phyloP scores from a whole-genome alignment of 2,797 vertebrate genomes.

The Naso thynnoides region DNA sequence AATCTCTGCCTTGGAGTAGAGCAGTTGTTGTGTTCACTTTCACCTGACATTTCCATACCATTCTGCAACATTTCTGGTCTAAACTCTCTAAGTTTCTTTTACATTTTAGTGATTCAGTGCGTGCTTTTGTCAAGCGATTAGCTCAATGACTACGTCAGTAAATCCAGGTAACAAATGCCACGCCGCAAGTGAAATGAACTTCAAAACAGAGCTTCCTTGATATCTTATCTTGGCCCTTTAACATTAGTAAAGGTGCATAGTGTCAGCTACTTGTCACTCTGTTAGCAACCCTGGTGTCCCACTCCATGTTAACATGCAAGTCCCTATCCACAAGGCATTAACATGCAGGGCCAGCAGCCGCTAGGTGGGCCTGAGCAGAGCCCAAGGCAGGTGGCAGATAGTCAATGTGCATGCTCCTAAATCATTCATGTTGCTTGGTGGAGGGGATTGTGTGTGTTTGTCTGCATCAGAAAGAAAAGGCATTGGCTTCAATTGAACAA shows the following conservation, averaged over 20 bases:
- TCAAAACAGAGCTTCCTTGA: constrained; percentile 39
- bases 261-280: constrained; percentile 67
- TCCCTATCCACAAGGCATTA: constrained; percentile 75
- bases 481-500: constrained; percentile 44
- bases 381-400: constrained; percentile 85
- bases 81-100: neutral
- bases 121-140: constrained; percentile 1
- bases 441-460: constrained; percentile 52
- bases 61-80: constrained; percentile 7
- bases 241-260: constrained; percentile 45
- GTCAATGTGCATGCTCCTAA: constrained; percentile 85
- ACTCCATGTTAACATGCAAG: constrained; percentile 80
- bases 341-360: constrained; percentile 79
- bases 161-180: constrained; percentile 1
- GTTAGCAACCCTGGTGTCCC: constrained; percentile 67
- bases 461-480: constrained; percentile 34
- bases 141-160: constrained; percentile 27
- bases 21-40: constrained; percentile 27
- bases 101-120: constrained; percentile 12
- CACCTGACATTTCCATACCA: constrained; percentile 43
- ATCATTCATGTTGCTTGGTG: constrained; percentile 83
- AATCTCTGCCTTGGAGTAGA: constrained; percentile 17
- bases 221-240: constrained; percentile 49
- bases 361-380: constrained; percentile 79
- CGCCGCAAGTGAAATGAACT: constrained; percentile 31